phyloP scores from a whole-genome alignment of 2,113 vertebrate genomes.

The Fulmarus glacialis region DNA sequence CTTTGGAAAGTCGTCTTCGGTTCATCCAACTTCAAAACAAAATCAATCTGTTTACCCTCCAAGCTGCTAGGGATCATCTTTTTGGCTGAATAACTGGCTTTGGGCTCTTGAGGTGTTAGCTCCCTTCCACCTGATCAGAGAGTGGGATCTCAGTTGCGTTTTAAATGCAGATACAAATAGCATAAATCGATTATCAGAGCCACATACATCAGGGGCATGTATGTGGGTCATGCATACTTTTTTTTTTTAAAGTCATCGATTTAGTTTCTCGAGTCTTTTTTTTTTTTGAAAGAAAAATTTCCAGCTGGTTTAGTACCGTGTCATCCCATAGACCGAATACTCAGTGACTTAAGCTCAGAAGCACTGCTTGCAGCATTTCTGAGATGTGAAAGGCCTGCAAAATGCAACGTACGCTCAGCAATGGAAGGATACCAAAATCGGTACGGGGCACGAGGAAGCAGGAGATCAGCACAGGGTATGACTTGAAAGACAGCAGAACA shows the following conservation, averaged over 20 bases:
- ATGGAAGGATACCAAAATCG: background rate
- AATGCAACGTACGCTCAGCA: background rate
- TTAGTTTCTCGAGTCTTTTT: background rate
- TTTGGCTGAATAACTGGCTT: background rate
- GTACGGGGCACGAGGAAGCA: background rate
- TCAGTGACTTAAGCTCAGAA: background rate
- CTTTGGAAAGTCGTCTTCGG: background rate
- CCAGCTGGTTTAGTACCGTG: background rate
- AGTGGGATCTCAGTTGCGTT: background rate
- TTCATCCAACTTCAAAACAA: background rate
- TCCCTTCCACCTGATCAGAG: background rate
- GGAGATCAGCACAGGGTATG: background rate
- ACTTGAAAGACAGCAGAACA: conserved; percentile 13
- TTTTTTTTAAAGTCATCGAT: background rate
- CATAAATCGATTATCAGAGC: background rate
- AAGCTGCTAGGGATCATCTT: background rate
- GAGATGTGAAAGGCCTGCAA: background rate
- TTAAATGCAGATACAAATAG: background rate
- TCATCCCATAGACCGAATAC: background rate
- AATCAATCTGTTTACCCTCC: background rate
- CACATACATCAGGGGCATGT: background rate
- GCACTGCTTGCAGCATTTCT: background rate
- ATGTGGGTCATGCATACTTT: background rate
- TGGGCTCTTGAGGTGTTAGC: background rate
- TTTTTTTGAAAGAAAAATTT: background rate